Percentiles rank a stretch among this genome's conserved stretches.
These are phyloP conservation scores for Spialia ferax DNA, from an alignment of 2,888 invertebrate species.

Conservation along the genomic window DNA sequence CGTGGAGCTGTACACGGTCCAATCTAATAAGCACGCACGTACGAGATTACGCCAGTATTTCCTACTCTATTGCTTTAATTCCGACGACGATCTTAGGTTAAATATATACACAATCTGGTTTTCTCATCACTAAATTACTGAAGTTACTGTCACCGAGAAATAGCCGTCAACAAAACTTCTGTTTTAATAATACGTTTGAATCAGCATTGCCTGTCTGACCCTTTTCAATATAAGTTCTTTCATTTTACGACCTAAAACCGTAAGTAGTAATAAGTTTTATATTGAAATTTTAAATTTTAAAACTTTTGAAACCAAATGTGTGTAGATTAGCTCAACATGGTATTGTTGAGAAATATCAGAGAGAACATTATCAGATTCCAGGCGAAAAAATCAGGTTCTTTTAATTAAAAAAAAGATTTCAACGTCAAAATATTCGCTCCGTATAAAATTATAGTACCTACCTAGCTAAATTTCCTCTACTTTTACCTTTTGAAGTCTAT, in stretches of 20 bases:
- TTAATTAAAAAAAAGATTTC: too few species aligned
- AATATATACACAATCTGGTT: conserved; percentile 28
- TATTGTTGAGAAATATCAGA: too few species aligned
- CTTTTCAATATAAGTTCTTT: conserved; percentile 1
- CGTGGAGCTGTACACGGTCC: conserved; percentile 74
- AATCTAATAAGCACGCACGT: conserved; percentile 64
- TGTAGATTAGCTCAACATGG: too few species aligned
- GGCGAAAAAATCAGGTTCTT: too few species aligned
- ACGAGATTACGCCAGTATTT: conserved; percentile 47
- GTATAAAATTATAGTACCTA: too few species aligned
- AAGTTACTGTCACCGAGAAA: conserved; percentile 15
- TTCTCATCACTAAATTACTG: conserved; percentile 14
- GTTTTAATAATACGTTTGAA: background rate
- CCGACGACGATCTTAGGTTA: conserved; percentile 41
- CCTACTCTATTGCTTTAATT: conserved; percentile 51
- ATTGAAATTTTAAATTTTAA: too few species aligned
- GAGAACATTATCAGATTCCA: too few species aligned
- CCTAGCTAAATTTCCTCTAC: too few species aligned
- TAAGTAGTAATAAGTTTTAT: background rate
- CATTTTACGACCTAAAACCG: background rate
- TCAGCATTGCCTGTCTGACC: conserved; percentile 5
- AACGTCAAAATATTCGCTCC: too few species aligned
- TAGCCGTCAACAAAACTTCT: conserved; percentile 10
- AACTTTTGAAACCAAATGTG: too few species aligned
- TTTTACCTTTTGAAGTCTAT: too few species aligned